These are phyloP conservation scores for Centruroides vittatus DNA, from an alignment of 1,140 invertebrate species.

Conservation along the genomic window DNA sequence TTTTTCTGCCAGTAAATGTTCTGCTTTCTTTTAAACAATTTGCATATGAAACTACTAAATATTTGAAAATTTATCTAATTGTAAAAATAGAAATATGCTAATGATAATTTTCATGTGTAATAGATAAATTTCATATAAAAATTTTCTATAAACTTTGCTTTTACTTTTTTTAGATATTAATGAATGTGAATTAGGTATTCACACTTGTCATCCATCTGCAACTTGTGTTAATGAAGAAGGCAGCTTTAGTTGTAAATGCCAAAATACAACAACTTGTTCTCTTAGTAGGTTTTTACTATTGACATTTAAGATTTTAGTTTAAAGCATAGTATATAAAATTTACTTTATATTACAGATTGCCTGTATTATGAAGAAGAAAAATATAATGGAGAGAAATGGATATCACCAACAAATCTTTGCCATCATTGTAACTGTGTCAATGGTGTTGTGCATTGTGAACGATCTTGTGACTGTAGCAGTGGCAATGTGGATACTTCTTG, in stretches of 20 bases:
- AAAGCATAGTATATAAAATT: not conserved
- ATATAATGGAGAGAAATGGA: slow-evolving; percentile 35
- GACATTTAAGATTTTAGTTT: no score
- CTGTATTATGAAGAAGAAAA: slow-evolving; percentile 43
- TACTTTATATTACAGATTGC: slow-evolving; percentile 34
- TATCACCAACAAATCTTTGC: slow-evolving; percentile 29
- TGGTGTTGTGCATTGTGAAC: slow-evolving; percentile 14
- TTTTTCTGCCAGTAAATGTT: no score
- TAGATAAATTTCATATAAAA: not conserved
- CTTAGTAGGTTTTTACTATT: slow-evolving; percentile 7
- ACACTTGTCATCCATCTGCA: slow-evolving; percentile 57
- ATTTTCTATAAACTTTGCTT: not conserved
- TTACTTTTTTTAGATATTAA: slow-evolving; percentile 51
- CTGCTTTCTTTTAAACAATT: no score
- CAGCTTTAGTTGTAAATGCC: slow-evolving; percentile 74
- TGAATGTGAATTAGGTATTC: slow-evolving; percentile 59
- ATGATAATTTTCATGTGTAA: not conserved
- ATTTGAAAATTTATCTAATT: no score
- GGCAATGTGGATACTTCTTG: slow-evolving; percentile 13
- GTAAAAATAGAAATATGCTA: not conserved
- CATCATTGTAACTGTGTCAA: slow-evolving; percentile 13
- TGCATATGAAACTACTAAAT: no score
- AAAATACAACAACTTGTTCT: slow-evolving; percentile 29
- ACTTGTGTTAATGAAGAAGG: slow-evolving; percentile 76
- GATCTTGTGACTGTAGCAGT: slow-evolving; percentile 16